Conservation (phyloP, 2,888 invertebrate genomes). For the Limnephilus marmoratus region DNA sequence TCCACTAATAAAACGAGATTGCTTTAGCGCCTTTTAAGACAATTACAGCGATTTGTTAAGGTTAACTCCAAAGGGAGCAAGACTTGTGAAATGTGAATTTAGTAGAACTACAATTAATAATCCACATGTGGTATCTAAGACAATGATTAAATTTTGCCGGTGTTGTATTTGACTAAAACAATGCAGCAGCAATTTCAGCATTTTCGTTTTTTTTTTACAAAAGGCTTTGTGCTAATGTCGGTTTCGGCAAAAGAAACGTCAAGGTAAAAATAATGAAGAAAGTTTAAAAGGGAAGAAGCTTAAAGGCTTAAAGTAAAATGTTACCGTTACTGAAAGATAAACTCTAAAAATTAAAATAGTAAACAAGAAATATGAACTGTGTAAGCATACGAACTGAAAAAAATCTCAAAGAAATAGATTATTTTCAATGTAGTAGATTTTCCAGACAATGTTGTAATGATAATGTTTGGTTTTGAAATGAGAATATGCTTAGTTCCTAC, state of each 20-base stretch:
- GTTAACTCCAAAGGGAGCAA: background rate
- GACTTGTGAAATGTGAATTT: background rate
- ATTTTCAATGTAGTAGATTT: background rate
- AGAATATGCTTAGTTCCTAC: too few species aligned
- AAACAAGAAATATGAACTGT: background rate
- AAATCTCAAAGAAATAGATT: background rate
- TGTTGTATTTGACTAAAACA: background rate
- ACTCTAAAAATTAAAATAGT: background rate
- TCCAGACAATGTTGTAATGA: background rate
- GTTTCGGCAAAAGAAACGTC: slow-evolving; percentile 30
- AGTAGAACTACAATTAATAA: background rate
- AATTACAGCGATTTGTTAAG: slow-evolving; percentile 11
- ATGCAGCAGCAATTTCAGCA: background rate
- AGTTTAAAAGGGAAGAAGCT: slow-evolving; percentile 10
- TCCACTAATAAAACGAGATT: background rate
- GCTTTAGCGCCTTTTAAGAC: slow-evolving; percentile 2
- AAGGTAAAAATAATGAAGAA: slow-evolving; percentile 38
- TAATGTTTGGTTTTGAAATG: too few species aligned
- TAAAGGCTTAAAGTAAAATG: background rate
- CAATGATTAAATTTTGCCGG: background rate
- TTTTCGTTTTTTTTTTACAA: background rate
- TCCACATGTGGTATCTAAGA: background rate
- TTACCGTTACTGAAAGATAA: background rate
- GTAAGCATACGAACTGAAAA: background rate
- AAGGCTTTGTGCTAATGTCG: background rate